These are phyloP conservation scores for Oscheius sp. DNA, from an alignment of 2,888 invertebrate species.

Conservation along the genomic window DNA sequence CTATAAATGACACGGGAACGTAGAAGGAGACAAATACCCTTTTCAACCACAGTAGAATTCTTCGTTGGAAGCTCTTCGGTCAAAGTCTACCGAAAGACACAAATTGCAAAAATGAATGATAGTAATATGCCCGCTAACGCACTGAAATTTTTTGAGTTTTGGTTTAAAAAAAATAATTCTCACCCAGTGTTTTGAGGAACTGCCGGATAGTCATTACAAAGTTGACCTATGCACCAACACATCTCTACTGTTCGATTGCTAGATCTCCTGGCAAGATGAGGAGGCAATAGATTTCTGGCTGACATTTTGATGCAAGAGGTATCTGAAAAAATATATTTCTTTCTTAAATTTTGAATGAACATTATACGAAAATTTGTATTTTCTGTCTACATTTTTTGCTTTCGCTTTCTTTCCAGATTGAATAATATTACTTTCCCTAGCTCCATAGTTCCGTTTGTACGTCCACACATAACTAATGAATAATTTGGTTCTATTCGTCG, in stretches of 20 bases:
- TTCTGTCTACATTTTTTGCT: too few relatives aligned
- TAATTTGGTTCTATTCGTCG: too few relatives aligned
- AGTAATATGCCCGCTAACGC: slow-evolving; percentile 13
- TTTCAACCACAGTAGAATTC: slow-evolving; percentile 9
- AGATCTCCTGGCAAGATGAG: slow-evolving; percentile 57
- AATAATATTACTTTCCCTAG: too few relatives aligned
- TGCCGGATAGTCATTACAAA: slow-evolving; percentile 68
- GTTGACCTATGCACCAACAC: slow-evolving; percentile 65
- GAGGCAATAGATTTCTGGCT: slow-evolving; percentile 59
- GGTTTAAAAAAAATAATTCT: neutral
- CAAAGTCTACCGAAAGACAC: slow-evolving; percentile 24
- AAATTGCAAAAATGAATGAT: slow-evolving; percentile 14
- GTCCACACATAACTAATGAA: too few relatives aligned
- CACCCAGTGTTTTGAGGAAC: slow-evolving; percentile 45
- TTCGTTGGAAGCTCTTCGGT: slow-evolving; percentile 28
- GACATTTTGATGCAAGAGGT: slow-evolving; percentile 55
- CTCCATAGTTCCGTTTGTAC: too few relatives aligned
- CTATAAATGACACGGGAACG: slow-evolving; percentile 23
- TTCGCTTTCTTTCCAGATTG: too few relatives aligned
- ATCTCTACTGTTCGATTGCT: slow-evolving; percentile 65
- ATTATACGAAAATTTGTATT: too few relatives aligned
- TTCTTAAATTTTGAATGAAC: too few relatives aligned
- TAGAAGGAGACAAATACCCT: slow-evolving; percentile 20
- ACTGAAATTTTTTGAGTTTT: neutral
- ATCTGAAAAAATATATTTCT: slow-evolving; percentile 32